Evolutionary conservation across 1,140 invertebrate genomes (phyloP).

Genomic region (Babylonia areolata): DNA sequence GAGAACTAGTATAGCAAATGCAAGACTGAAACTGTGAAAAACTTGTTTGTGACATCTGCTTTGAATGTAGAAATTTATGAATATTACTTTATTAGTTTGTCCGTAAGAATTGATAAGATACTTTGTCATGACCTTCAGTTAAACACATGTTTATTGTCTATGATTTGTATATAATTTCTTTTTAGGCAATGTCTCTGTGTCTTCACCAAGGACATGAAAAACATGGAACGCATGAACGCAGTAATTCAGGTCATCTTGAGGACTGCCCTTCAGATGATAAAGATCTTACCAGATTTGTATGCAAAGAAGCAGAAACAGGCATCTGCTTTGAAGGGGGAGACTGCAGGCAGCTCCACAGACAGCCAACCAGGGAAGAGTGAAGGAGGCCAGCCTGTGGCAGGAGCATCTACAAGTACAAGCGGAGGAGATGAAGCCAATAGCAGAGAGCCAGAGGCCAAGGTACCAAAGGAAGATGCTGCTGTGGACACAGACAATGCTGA

Average conservation of each 20-base stretch:
- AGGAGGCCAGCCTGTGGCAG: slow-evolving; percentile 22
- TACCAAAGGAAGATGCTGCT: slow-evolving; percentile 40
- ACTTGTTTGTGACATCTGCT: too few relatives aligned
- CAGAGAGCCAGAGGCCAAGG: slow-evolving; percentile 42
- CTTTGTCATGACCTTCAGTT: too few relatives aligned
- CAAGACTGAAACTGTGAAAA: too few relatives aligned
- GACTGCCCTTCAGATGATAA: slow-evolving; percentile 73
- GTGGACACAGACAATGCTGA: slow-evolving; percentile 38
- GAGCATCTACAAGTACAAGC: too few relatives aligned
- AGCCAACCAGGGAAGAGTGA: slow-evolving; percentile 31
- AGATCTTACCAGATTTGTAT: slow-evolving; percentile 68
- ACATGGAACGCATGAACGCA: slow-evolving; percentile 91
- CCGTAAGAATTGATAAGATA: too few relatives aligned
- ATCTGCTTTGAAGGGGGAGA: slow-evolving; percentile 15
- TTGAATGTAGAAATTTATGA: too few relatives aligned
- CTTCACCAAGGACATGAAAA: slow-evolving; percentile 90
- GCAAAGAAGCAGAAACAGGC: slow-evolving; percentile 53
- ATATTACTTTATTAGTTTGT: too few relatives aligned
- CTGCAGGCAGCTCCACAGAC: slow-evolving; percentile 5
- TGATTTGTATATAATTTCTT: too few relatives aligned
- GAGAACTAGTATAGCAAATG: too few relatives aligned
- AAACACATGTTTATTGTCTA: too few relatives aligned
- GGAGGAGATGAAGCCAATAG: slow-evolving; percentile 40
- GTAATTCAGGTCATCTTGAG: slow-evolving; percentile 87
- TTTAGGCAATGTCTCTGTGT: slow-evolving; percentile 92